A percentile compares a stretch with the other conserved stretches of the same genome.
Evolutionary conservation across 2,113 vertebrate genomes (phyloP).

Genomic region (Chlorocebus sabaeus): DNA sequence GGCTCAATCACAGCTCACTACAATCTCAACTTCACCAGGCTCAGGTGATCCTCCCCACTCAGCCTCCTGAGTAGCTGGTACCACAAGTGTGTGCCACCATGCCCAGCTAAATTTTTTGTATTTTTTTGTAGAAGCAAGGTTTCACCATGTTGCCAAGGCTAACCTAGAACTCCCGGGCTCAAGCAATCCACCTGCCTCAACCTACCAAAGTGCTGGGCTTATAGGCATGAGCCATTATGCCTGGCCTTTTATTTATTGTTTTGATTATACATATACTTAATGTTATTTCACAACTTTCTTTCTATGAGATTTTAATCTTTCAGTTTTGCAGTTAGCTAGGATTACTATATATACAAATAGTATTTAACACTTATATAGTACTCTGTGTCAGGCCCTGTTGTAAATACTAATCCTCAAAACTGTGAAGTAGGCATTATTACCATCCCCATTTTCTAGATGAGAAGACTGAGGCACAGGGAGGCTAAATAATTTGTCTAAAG

Average conservation of each 20-base stretch:
- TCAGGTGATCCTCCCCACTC: neutral
- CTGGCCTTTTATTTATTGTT: too few species aligned
- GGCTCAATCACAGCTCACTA: neutral
- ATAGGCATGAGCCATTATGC: neutral
- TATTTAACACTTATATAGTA: neutral
- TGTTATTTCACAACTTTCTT: neutral
- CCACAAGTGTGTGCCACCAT: neutral
- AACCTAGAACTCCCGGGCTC: neutral
- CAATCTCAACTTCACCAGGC: neutral
- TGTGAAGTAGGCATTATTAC: neutral
- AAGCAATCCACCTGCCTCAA: neutral
- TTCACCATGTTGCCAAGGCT: neutral
- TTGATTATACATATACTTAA: neutral
- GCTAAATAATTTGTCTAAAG: neutral
- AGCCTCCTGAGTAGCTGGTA: neutral
- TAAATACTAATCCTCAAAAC: neutral
- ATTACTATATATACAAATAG: neutral
- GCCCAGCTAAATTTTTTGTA: neutral
- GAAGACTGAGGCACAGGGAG: neutral
- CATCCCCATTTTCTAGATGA: constrained; percentile 2
- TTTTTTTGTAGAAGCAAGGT: neutral
- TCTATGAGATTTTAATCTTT: neutral
- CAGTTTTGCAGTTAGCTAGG: neutral
- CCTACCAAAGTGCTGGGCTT: neutral
- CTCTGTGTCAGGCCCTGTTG: neutral